A percentile compares a stretch with the other conserved stretches of the same genome.
Conservation (phyloP, 2,113 vertebrate species). For the Nothoprocta perdicaria region DNA sequence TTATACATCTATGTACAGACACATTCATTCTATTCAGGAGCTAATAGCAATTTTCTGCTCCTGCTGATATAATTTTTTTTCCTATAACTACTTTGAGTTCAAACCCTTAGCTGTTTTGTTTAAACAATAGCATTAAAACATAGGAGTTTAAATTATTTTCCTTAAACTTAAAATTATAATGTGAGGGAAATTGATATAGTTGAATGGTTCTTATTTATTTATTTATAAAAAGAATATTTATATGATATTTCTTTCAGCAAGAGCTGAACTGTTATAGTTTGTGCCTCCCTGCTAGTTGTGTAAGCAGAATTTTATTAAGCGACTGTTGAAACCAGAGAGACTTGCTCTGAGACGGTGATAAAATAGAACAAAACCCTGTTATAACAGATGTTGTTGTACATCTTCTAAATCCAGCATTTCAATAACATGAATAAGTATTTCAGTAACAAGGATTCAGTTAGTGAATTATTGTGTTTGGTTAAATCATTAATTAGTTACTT, state of each 20-base stretch:
- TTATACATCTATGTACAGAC: not conserved
- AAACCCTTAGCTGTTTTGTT: not conserved
- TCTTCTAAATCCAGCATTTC: not conserved
- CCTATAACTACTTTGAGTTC: not conserved
- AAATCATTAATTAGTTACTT: not conserved
- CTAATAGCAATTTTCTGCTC: not conserved
- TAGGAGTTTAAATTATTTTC: not conserved
- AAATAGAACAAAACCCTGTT: not conserved
- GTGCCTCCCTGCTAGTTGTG: not conserved
- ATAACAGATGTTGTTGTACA: not conserved
- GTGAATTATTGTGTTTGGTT: not conserved
- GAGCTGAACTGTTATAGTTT: not conserved
- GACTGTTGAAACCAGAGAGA: not conserved
- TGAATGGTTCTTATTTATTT: not conserved
- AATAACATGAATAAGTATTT: not conserved
- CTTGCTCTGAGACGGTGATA: not conserved
- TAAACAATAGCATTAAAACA: not conserved
- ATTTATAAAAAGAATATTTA: not conserved
- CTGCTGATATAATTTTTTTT: not conserved
- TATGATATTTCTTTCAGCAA: not conserved
- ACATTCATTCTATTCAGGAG: not conserved
- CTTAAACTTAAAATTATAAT: not conserved
- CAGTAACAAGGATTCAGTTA: not conserved
- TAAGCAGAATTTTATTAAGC: not conserved
- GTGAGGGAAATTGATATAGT: not conserved